These are phyloP conservation scores for Anniella stebbinsi DNA, from an alignment of 2,797 vertebrate species.

Conservation along the genomic window DNA sequence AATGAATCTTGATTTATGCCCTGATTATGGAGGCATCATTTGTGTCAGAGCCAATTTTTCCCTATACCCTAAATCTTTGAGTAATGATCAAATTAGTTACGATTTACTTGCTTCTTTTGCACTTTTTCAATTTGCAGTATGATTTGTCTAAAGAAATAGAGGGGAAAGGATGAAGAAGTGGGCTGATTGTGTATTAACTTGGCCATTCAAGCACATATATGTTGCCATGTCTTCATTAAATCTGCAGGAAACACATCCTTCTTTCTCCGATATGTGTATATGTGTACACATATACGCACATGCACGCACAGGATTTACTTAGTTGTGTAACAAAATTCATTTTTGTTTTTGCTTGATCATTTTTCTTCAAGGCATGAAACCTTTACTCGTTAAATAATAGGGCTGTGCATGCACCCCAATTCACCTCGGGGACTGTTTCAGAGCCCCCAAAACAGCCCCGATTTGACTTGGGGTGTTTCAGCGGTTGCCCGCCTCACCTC, in stretches of 20 bases:
- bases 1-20: conserved; percentile 23
- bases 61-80: conserved; percentile 12
- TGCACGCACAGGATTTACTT: background rate
- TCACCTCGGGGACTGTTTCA: too few relatives aligned
- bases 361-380: too few relatives aligned
- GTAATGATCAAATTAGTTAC: conserved; percentile 22
- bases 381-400: too few relatives aligned
- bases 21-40: conserved; percentile 14
- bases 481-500: too few relatives aligned
- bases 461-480: too few relatives aligned
- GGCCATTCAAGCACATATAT: background rate
- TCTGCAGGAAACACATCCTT: background rate
- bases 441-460: too few relatives aligned
- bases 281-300: background rate
- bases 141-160: conserved; percentile 22
- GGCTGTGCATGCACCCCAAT: too few relatives aligned
- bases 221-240: background rate
- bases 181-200: conserved; percentile 10
- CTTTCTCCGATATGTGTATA: background rate
- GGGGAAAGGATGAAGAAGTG: conserved; percentile 4
- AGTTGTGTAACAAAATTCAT: background rate
- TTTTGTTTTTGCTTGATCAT: background rate
- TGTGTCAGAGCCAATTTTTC: conserved; percentile 4
- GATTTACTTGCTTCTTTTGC: conserved; percentile 14
- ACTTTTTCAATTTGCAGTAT: background rate